phyloP scores from a whole-genome alignment of 2,797 vertebrate genomes.

The Myotis daubentonii region DNA sequence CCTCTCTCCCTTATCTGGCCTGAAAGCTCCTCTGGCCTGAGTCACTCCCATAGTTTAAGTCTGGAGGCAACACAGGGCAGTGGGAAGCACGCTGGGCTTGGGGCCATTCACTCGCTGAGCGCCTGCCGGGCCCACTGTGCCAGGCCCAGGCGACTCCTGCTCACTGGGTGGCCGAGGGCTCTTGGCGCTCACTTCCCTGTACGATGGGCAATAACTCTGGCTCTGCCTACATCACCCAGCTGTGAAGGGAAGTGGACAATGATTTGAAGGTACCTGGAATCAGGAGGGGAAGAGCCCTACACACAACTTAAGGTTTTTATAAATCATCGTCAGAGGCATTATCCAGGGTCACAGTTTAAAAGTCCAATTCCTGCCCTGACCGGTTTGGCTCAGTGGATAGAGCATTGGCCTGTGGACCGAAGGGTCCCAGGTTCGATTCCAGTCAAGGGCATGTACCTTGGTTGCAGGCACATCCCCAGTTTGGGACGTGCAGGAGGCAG shows the following conservation, averaged over 20 bases:
- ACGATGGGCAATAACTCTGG: not conserved
- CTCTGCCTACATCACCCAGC: not conserved
- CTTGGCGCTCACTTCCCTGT: not conserved
- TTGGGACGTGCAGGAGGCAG: no score
- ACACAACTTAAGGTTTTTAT: not conserved
- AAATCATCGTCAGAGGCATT: not conserved
- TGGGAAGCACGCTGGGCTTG: not conserved
- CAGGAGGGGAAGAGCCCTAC: not conserved
- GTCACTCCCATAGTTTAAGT: not conserved
- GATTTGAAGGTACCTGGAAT: not conserved
- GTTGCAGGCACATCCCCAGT: no score
- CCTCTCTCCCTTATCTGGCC: not conserved
- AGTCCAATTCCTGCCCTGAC: not conserved
- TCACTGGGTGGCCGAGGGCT: not conserved
- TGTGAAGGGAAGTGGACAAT: slow-evolving; percentile 5
- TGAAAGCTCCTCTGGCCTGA: not conserved
- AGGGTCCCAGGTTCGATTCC: no score
- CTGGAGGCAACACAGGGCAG: not conserved
- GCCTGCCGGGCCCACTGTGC: not conserved
- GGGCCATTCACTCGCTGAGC: not conserved
- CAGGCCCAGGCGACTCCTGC: not conserved
- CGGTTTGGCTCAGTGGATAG: no score
- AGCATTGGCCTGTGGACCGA: no score
- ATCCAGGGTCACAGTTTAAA: not conserved
- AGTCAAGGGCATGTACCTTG: no score